Base-by-base conservation (phyloP, 2,797 vertebrate genomes). In the Linurgus olivaceus region DNA sequence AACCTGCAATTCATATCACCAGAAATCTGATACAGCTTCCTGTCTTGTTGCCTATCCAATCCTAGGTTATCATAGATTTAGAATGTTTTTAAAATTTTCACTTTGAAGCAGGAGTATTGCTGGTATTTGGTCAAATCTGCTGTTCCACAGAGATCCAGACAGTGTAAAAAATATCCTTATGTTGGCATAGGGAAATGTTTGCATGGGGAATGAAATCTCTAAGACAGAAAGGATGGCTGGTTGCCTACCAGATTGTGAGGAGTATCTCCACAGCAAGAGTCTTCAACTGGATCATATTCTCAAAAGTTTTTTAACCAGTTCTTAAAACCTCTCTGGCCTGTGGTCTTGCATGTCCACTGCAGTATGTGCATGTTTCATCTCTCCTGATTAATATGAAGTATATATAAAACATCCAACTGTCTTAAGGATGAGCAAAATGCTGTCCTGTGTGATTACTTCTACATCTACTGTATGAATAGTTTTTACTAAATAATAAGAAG, bases 301-400 rank as follows among this genome's bases (percentile, higher is more conserved):
- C 8, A 7, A 50, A 57, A 45, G 7, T 10, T 51, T 50, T 80
- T 75, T 74, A 15, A 48, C 12, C 16, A 35, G 3, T 76, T 65
- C 28, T 61, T 83, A 18, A 76, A 91, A 68, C 4, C 1, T 52
- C 11, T 24, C 18, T n/a, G 29, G 1, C 5, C 20, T 74, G 8
- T 38, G 31, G 23, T 58, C 13, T 31, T 78, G 4, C 5, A 1
- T 37, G 29, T 42, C 17, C 7, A 13, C 10, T 17, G 29, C 17
- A 84, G 11, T 3, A 57, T 0, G 0, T n/a, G 18, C 29, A 17
- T 16, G 31, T 20, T 42, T 75, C 9, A 17, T n/a, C 6, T 31
- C 28, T 68, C 5, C 31, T 29, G 31, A 20, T 15, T 68, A 8
- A 28, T 51, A 11, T 28, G 55, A 87, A 40, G 13, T 44, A 33